A percentile compares a stretch with the other conserved stretches of the same genome.
Evolutionary conservation across 2,888 invertebrate species (phyloP).

Genomic region (Atrina japonica): DNA sequence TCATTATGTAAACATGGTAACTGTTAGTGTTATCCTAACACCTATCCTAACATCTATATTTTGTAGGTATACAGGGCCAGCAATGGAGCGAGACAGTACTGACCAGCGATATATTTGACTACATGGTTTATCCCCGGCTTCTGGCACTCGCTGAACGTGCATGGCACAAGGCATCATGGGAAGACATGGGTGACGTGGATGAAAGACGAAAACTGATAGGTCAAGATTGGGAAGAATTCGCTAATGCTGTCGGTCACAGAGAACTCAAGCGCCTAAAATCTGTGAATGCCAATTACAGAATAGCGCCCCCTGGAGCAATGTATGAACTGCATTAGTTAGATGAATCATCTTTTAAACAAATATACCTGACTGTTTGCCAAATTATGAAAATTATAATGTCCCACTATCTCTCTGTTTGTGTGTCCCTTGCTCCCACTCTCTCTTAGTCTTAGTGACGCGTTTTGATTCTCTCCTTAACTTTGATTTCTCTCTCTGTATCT

Average conservation of each 20-base stretch:
- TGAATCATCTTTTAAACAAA: too few species aligned
- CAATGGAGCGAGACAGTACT: constrained; percentile 73
- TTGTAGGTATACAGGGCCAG: constrained; percentile 76
- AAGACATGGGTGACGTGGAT: constrained; percentile 36
- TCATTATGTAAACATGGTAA: too few species aligned
- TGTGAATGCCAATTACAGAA: constrained; percentile 59
- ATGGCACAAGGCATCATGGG: constrained; percentile 75
- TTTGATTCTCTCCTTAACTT: too few species aligned
- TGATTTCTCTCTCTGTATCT: too few species aligned
- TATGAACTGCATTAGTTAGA: too few species aligned
- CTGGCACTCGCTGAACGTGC: constrained; percentile 74
- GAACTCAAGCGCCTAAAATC: constrained; percentile 68
- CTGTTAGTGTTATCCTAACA: too few species aligned
- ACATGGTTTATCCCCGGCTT: constrained; percentile 70
- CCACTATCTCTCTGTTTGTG: too few species aligned
- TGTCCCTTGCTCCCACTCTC: too few species aligned
- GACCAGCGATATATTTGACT: constrained; percentile 59
- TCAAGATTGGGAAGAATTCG: constrained; percentile 66
- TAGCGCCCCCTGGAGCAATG: constrained; percentile 72
- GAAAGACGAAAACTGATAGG: constrained; percentile 25
- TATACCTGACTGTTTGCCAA: background rate
- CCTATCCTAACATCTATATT: too few species aligned
- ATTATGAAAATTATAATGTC: too few species aligned
- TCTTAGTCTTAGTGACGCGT: too few species aligned
- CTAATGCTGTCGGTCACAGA: constrained; percentile 64